phyloP scores from a whole-genome alignment of 2,113 vertebrate genomes.

The cattle (Bos taurus) region ARS-UCD2.0 NC_037329.1:130262501-130263000 shows the following conservation, averaged over 20 bases:
- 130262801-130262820: not conserved
- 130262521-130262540: not conserved
- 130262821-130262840: not conserved
- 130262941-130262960: not conserved
- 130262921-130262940: not conserved
- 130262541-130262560: rapidly evolving
- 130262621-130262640: rapidly evolving
- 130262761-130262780: not conserved
- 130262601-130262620: not conserved
- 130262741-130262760: not conserved
- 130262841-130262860: not conserved
- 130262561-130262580: not conserved
- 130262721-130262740: not conserved
- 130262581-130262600: not conserved
- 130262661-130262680: not conserved
- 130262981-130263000: rapidly evolving
- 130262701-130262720: not conserved
- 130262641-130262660: not conserved
- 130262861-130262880: not conserved
- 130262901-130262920: rapidly evolving
- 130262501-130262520: not conserved
- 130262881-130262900: not conserved
- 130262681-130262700: not conserved
- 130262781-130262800: too few relatives aligned
- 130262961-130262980: not conserved